Conservation (phyloP, 2,113 vertebrate species). For the Podarcis cretensis region DNA sequence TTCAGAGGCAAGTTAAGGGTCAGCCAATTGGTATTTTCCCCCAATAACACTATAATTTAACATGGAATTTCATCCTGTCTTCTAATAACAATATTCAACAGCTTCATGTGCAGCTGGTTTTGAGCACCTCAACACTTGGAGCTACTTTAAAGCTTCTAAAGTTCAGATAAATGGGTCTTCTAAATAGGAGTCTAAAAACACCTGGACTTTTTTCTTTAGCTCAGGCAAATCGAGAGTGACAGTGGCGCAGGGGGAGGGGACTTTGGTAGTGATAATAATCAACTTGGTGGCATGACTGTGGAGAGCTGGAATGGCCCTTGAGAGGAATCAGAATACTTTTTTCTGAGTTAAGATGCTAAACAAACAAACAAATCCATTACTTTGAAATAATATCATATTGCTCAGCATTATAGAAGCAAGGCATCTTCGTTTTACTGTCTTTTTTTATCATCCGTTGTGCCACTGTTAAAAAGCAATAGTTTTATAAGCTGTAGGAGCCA, state of each 20-base stretch:
- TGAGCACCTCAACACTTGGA: background rate
- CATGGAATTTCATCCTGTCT: background rate
- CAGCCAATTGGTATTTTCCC: background rate
- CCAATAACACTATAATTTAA: background rate
- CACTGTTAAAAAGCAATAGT: conserved; percentile 44
- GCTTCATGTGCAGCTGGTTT: background rate
- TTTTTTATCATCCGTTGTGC: conserved; percentile 25
- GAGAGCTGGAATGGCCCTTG: background rate
- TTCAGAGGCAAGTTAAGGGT: background rate
- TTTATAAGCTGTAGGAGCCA: conserved; percentile 47
- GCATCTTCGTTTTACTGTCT: conserved; percentile 28
- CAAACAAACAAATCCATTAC: background rate
- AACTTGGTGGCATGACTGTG: background rate
- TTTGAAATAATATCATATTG: conserved; percentile 5
- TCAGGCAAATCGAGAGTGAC: background rate
- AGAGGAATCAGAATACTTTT: background rate
- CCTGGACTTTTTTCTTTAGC: background rate
- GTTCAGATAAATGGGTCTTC: background rate
- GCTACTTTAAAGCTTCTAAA: background rate
- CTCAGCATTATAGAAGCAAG: conserved; percentile 13
- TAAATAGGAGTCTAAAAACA: background rate
- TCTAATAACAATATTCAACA: background rate
- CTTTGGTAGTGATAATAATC: conserved; percentile 3
- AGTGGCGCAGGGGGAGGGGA: background rate
- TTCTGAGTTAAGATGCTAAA: no score